Conservation (phyloP, 2,113 vertebrate species). For the Megalops atlanticus region DNA sequence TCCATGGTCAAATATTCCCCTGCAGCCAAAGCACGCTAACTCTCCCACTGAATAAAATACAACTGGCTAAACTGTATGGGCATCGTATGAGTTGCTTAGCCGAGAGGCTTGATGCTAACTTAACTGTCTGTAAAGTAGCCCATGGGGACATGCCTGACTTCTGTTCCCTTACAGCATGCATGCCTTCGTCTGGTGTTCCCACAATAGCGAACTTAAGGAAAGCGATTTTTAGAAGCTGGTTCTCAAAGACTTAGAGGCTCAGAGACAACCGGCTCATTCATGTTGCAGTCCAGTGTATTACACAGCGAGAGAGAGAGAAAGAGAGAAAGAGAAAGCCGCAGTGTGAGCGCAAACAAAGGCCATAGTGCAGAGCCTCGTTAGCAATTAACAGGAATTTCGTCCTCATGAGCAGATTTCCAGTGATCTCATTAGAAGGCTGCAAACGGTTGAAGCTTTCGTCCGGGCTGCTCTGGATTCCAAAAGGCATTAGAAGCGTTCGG, state of each 20-base stretch:
- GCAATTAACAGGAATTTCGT: slow-evolving; percentile 70
- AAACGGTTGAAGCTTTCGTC: slow-evolving; percentile 62
- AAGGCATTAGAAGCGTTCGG: slow-evolving; percentile 50
- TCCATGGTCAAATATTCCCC: slow-evolving; percentile 33
- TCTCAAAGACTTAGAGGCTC: slow-evolving; percentile 39
- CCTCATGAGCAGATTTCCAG: slow-evolving; percentile 62
- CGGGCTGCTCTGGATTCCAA: slow-evolving; percentile 62
- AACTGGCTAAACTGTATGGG: slow-evolving; percentile 9
- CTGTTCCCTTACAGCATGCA: neutral
- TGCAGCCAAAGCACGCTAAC: slow-evolving; percentile 23
- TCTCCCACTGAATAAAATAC: neutral
- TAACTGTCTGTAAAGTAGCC: slow-evolving; percentile 26
- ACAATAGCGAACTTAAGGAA: slow-evolving; percentile 55
- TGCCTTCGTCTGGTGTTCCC: neutral
- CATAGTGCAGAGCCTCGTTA: slow-evolving; percentile 54
- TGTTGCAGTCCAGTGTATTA: slow-evolving; percentile 52
- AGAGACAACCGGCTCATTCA: slow-evolving; percentile 69
- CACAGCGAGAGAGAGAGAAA: slow-evolving; percentile 52
- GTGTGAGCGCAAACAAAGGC: slow-evolving; percentile 58
- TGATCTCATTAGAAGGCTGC: slow-evolving; percentile 56
- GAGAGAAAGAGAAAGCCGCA: slow-evolving; percentile 56
- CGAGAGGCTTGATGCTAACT: neutral
- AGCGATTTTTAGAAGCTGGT: slow-evolving; percentile 54
- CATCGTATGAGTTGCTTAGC: slow-evolving; percentile 7
- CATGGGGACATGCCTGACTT: slow-evolving; percentile 19